Base-by-base conservation (phyloP, 2,113 vertebrate genomes). In the Phalacrocorax aristotelis region DNA sequence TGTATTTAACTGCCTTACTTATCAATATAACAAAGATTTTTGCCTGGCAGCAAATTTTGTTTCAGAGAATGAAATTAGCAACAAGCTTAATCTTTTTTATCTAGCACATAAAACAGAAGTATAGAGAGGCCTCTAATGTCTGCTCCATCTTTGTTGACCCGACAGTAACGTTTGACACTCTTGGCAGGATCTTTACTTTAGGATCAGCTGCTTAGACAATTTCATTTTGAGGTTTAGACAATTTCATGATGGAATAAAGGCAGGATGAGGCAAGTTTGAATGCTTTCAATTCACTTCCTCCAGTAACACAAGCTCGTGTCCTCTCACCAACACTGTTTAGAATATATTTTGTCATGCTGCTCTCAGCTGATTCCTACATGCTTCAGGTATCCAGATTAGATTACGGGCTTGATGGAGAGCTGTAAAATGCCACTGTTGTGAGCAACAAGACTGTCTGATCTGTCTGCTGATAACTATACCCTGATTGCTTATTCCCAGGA, bases 91-190 rank as follows among this genome's bases (percentile, higher is more conserved):
- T 69, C 6, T 27, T 58, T 90, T 76, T 58, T 62, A 70, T 15
- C 26, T 62, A 70, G 23, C 15, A 74, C 4, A 15, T 11, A 9
- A 17, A 74, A 74, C 6, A 51, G 18, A 58, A 83, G 49, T n/a
- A 42, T 9, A 68, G 22, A 44, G 27, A 23, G 15, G 3, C 77
- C 25, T 54, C 21, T 38, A 55, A 34, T 1, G 3, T 61, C 52
- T 74, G 21, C 9, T 90, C 8, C 32, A 13, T 18, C 3, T 77
- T 81, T 80, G 46, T 46, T 70, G 62, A 90, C 25, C 26, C 83
- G 48, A 85, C 13, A 87, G 15, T 29, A 55, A 48, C 1, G 0
- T 64, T 64, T 74, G 27, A n/a, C 16, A 44, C 12, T 0, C 0
- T 15, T 2, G 3, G 8, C 7, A 70, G 38, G 27, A 54, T 49